Conservation (phyloP, 2,113 vertebrate species). For the Riparia riparia region DNA sequence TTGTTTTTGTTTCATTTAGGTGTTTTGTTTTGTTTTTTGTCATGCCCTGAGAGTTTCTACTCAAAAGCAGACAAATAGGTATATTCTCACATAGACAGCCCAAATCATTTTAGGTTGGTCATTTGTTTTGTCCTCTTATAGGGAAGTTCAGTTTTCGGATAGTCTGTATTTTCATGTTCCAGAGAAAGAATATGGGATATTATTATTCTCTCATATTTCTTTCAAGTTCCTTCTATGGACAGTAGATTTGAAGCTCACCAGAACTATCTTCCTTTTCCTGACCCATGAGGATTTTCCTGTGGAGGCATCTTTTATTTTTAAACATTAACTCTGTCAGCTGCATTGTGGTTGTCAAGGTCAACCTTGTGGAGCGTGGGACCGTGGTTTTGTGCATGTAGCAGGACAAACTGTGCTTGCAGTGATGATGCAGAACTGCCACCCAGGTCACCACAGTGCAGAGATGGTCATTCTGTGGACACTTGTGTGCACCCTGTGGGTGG, state of each 20-base stretch:
- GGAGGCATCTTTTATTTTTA: slow-evolving; percentile 1
- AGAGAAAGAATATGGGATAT: background rate
- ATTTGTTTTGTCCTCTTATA: background rate
- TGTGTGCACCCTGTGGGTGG: background rate
- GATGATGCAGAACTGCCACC: background rate
- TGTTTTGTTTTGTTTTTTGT: background rate
- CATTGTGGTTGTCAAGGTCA: background rate
- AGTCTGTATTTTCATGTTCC: background rate
- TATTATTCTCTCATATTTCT: background rate
- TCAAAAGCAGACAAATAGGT: background rate
- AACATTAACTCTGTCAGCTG: background rate
- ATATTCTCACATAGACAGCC: background rate
- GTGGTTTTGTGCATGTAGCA: background rate
- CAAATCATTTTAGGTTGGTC: background rate
- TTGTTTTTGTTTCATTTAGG: too few species aligned
- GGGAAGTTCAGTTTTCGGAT: background rate
- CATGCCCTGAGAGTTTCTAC: background rate
- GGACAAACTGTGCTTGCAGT: background rate
- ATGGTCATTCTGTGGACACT: background rate
- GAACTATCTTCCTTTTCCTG: background rate
- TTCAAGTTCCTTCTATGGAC: background rate
- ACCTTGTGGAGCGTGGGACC: fast-evolving
- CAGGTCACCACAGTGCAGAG: background rate
- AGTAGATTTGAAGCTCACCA: background rate
- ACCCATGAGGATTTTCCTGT: background rate